phyloP scores from a whole-genome alignment of 2,113 vertebrate species.

The Brienomyrus brachyistius region DNA sequence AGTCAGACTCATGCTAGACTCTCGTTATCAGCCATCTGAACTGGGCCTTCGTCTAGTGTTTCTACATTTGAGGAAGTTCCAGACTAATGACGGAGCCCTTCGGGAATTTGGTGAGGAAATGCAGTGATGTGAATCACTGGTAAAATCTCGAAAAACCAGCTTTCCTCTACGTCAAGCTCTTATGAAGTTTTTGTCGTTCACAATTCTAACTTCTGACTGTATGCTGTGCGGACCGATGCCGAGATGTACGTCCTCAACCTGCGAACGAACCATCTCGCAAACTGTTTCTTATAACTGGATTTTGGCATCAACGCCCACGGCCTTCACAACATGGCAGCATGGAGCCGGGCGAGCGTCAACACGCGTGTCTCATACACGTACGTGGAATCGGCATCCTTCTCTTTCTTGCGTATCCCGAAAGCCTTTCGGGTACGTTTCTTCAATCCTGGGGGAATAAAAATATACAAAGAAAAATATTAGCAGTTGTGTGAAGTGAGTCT shows the following conservation, averaged over 20 bases:
- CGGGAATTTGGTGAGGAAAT: not conserved
- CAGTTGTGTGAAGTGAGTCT: not conserved
- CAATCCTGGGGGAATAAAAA: conserved; percentile 68
- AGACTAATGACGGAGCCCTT: not conserved
- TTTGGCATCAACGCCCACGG: not conserved
- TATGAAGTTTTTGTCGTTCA: not conserved
- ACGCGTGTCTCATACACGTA: conserved; percentile 47
- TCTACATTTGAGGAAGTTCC: not conserved
- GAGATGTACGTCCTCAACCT: not conserved
- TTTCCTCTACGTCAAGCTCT: not conserved
- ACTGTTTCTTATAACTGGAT: not conserved
- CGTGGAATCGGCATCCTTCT: conserved; percentile 96
- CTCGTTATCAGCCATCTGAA: not conserved
- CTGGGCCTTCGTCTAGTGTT: not conserved
- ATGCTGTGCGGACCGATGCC: not conserved
- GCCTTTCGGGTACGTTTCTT: conserved; percentile 99
- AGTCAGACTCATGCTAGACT: not conserved
- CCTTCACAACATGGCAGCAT: not conserved
- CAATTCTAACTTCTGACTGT: not conserved
- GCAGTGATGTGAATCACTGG: not conserved
- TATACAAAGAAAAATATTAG: not conserved
- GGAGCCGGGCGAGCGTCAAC: not conserved
- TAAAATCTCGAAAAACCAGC: not conserved
- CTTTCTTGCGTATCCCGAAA: conserved; percentile 99
- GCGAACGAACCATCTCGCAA: not conserved